Conservation (phyloP, 2,113 vertebrate species). For the Machaerirhynchus nigripectus region DNA sequence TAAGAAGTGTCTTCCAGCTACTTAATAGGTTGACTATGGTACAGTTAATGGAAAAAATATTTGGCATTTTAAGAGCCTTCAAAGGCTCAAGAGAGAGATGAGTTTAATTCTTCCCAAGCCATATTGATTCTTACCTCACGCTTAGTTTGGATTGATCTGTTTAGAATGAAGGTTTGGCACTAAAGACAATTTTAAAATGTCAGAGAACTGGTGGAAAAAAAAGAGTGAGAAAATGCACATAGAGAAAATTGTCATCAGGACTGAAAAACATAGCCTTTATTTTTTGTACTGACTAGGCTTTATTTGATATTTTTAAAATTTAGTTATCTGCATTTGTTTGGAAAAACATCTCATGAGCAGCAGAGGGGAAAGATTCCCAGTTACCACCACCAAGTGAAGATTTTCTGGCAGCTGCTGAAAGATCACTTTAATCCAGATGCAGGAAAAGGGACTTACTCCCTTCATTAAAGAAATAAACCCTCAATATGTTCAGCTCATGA, state of each 20-base stretch:
- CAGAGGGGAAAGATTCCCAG: background rate
- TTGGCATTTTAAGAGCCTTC: slow-evolving; percentile 11
- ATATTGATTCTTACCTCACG: slow-evolving; percentile 29
- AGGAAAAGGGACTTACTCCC: background rate
- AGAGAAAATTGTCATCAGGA: background rate
- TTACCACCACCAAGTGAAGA: background rate
- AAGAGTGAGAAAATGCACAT: background rate
- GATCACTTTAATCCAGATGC: slow-evolving; percentile 19
- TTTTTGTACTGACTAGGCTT: background rate
- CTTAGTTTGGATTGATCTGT: slow-evolving; percentile 48
- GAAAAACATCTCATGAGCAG: background rate
- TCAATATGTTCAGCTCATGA: background rate
- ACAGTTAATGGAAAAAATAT: background rate
- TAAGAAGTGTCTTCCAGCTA: background rate
- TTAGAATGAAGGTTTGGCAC: slow-evolving; percentile 36
- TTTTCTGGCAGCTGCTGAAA: slow-evolving; percentile 25
- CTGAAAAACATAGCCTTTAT: background rate
- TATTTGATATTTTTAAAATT: background rate
- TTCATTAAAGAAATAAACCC: slow-evolving; percentile 29
- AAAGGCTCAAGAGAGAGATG: slow-evolving; percentile 1
- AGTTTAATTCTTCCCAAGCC: slow-evolving; percentile 23
- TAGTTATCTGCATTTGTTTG: background rate
- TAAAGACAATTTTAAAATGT: slow-evolving; percentile 50
- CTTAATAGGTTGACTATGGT: background rate
- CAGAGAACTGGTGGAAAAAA: background rate